Percentiles rank a stretch among this genome's conserved stretches.
phyloP scores from a whole-genome alignment of 1,140 invertebrate species.

The Araneus ventricosus region DNA sequence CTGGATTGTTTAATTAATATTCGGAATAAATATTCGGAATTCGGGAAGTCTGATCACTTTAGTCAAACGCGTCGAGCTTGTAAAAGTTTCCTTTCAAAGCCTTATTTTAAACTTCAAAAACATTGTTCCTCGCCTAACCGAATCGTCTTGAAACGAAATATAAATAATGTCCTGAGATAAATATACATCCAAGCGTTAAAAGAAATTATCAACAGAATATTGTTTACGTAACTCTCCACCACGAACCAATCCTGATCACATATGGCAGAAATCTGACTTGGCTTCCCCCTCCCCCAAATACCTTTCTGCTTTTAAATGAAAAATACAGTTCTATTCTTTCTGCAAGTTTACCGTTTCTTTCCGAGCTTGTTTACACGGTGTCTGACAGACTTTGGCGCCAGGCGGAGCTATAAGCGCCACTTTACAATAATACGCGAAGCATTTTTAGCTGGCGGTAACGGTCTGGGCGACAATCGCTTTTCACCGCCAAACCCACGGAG shows the following conservation, averaged over 20 bases:
- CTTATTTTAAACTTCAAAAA: no score
- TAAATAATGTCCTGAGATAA: background rate
- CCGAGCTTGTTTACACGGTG: background rate
- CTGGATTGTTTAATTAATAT: no score
- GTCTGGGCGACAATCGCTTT: conserved; percentile 17
- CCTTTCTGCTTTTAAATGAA: background rate
- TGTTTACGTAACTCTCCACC: background rate
- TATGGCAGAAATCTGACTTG: background rate
- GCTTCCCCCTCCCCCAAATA: background rate
- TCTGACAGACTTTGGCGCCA: conserved; percentile 49
- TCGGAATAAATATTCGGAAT: no score
- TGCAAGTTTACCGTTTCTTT: background rate
- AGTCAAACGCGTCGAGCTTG: no score
- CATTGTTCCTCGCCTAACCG: no score
- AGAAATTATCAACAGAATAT: background rate
- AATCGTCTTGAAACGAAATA: no score
- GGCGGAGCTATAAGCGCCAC: conserved; percentile 4
- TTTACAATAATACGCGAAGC: conserved; percentile 14
- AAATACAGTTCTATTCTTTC: conserved; percentile 27
- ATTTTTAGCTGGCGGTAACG: conserved; percentile 24
- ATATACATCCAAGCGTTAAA: background rate
- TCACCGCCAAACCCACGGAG: conserved; percentile 16
- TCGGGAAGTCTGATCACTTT: no score
- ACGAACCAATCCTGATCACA: background rate
- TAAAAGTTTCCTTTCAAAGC: no score